phyloP scores from a whole-genome alignment of 2,888 invertebrate species.

The Urechis unicinctus region DNA sequence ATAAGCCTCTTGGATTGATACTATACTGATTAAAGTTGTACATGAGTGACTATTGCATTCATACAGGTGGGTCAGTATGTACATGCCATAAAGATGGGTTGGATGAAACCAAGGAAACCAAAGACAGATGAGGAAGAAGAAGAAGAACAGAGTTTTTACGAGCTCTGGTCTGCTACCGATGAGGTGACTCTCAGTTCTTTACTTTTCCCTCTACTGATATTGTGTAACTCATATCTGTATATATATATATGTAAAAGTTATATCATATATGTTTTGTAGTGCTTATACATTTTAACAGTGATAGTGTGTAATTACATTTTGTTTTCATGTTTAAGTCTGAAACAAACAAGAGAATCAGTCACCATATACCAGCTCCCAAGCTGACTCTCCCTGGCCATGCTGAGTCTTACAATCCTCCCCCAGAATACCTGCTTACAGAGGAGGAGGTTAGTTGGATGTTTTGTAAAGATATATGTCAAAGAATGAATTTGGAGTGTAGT shows the following conservation, averaged over 20 bases:
- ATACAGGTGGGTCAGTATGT: conserved; percentile 72
- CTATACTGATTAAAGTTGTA: no score
- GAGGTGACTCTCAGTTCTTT: no score
- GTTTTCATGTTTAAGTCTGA: conserved; percentile 26
- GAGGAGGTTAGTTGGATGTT: conserved; percentile 63
- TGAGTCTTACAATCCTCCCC: conserved; percentile 97
- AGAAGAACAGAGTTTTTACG: conserved; percentile 49
- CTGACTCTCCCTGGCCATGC: conserved; percentile 82
- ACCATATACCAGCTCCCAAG: conserved; percentile 88
- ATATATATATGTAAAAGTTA: background rate
- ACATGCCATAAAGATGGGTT: conserved; percentile 93
- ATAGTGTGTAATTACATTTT: no score
- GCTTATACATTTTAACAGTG: background rate
- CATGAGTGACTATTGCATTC: no score
- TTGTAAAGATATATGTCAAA: no score
- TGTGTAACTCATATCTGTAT: background rate
- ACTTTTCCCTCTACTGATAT: background rate
- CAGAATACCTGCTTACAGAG: conserved; percentile 87
- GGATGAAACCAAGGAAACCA: conserved; percentile 78
- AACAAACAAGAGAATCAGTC: conserved; percentile 54
- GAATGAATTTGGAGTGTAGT: no score
- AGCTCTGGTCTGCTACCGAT: conserved; percentile 84
- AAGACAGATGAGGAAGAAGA: conserved; percentile 43
- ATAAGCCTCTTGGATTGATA: no score
- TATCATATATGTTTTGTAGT: background rate